Evolutionary conservation across 2,797 vertebrate genomes (phyloP).

Genomic region (Lithobates pipiens): DNA sequence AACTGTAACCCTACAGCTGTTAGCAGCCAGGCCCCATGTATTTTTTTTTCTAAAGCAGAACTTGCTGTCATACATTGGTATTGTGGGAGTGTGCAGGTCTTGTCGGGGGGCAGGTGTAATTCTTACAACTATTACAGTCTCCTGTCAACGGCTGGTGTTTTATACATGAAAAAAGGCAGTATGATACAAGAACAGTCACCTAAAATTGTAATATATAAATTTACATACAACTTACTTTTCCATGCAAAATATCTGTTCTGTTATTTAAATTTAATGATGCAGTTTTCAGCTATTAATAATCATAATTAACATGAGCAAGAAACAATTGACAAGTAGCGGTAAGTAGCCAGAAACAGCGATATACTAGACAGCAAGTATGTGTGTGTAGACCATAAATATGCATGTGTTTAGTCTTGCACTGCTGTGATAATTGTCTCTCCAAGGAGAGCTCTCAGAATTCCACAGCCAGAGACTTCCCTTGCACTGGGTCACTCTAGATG

Average conservation of each 20-base stretch:
- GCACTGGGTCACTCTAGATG: constrained; percentile 48
- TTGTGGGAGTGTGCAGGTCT: background rate
- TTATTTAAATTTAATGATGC: constrained; percentile 4
- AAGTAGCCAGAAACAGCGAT: constrained; percentile 40
- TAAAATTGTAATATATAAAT: background rate
- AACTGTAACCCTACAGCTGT: background rate
- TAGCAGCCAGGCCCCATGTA: background rate
- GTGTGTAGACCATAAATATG: constrained; percentile 49
- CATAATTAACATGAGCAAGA: constrained; percentile 8
- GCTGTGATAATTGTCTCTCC: constrained; percentile 62
- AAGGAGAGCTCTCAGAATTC: constrained; percentile 56
- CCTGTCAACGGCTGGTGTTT: background rate
- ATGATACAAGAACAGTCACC: background rate
- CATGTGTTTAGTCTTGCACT: constrained; percentile 59
- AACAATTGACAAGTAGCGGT: constrained; percentile 13
- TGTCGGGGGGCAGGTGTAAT: background rate
- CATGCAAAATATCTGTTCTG: background rate
- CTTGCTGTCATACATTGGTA: background rate
- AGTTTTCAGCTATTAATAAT: background rate
- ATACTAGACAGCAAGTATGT: constrained; percentile 32
- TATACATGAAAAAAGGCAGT: background rate
- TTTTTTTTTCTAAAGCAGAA: background rate
- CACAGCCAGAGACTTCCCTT: constrained; percentile 36
- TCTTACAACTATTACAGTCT: background rate
- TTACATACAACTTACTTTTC: background rate